Base-by-base conservation (phyloP, 2,113 vertebrate genomes). In the Actinemys pallida region DNA sequence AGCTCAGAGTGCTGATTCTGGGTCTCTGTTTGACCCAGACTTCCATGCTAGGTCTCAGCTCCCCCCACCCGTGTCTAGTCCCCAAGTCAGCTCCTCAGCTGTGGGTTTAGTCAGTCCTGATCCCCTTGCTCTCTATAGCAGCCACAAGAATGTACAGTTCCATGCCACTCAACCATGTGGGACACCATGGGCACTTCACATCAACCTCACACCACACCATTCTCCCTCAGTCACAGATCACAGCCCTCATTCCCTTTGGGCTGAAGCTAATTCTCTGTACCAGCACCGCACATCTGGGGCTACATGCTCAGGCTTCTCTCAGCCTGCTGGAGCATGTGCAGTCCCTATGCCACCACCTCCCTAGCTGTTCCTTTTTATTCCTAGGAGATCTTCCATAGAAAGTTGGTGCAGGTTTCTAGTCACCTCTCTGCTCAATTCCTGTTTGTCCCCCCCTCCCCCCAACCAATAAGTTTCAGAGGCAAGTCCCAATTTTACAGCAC, bases 381-480 rank as follows among this genome's bases (percentile, higher is more conserved):
- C 24, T 12, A 76, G 25, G 75, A 76, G 42, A 45, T 12, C 39
- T 45, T 45, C 42, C 42, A 76, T 5, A 45, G 24, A 12, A 45
- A 76, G n/a, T 24, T 76, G 22, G 42, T 76, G 10, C 42, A 27
- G 42, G 42, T 27, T 76, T 76, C 22, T 27, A 25, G 25, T 76
- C 75, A 47, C 25, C 42, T 76, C 72, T 27, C 35, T 76, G 42
- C 22, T 42, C 69, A 45, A 24, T 45, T 76, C 39, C 10, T 9
- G 17, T 24, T 42, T 72, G 35, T 31, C 14, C 7, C 14, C 20
- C 5, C 6, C n/a, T 2, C 2, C 19, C 20, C 1, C 20, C 4
- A n/a, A 5, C 39, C 5, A 42, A 42, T 45, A 65, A 4, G 62
- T 25, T 75, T 75, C n/a, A 42, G 5, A 75, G 39, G n/a, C 72